phyloP scores from a whole-genome alignment of 2,797 vertebrate species.

The Tympanoctomys barrerae region DNA sequence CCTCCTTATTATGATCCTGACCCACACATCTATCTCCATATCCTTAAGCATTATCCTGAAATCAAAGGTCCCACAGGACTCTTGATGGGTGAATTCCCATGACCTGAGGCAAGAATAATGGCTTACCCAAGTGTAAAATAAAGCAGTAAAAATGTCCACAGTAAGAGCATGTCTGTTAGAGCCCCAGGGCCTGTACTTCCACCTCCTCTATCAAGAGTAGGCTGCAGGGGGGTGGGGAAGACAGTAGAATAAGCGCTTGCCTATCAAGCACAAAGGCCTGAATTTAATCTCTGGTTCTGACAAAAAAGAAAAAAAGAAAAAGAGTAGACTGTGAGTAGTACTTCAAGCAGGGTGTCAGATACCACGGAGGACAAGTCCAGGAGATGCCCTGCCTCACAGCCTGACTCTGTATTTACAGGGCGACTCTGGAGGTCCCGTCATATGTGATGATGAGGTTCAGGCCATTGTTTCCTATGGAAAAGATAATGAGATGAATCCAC shows the following conservation, averaged over 20 bases:
- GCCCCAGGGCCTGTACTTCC: not conserved
- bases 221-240: not conserved
- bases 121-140: not conserved
- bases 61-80: not conserved
- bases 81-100: accelerated
- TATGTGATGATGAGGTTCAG: conserved; percentile 48
- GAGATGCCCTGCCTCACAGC: not conserved
- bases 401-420: conserved; percentile 46
- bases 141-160: not conserved
- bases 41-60: not conserved
- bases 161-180: not conserved
- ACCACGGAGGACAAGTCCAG: not conserved
- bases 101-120: not conserved
- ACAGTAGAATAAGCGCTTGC: too few species aligned
- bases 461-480: conserved; percentile 26
- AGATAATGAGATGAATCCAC: accelerated
- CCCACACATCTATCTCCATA: not conserved
- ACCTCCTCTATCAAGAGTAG: not conserved
- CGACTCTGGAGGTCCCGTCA: conserved; percentile 66
- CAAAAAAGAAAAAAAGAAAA: too few species aligned
- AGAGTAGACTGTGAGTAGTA: not conserved
- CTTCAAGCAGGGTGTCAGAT: accelerated
- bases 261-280: too few species aligned
- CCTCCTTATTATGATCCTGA: not conserved
- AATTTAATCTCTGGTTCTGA: too few species aligned